Conservation (phyloP, 2,113 vertebrate genomes). For the Myrmophylax atrothorax region DNA sequence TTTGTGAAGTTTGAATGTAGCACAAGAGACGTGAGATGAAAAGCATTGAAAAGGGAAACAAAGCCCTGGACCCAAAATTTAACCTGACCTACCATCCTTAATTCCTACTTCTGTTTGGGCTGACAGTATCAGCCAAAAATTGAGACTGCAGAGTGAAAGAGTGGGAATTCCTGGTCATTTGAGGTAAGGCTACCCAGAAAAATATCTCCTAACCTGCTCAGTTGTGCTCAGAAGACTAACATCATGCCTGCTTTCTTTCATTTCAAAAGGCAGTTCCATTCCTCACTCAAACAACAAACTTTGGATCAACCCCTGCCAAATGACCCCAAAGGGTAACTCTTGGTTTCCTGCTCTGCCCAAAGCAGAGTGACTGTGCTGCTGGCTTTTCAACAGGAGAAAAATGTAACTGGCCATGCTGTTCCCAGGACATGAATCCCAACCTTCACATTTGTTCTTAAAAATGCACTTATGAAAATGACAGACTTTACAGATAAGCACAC, state of each 20-base stretch:
- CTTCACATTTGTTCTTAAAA: background rate
- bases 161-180: background rate
- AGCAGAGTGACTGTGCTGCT: background rate
- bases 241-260: background rate
- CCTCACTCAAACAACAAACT: background rate
- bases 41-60: background rate
- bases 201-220: background rate
- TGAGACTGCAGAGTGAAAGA: background rate
- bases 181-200: background rate
- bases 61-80: background rate
- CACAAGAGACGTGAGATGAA: constrained; percentile 26
- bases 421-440: background rate
- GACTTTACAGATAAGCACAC: constrained; percentile 43
- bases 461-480: background rate
- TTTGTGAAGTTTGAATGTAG: background rate
- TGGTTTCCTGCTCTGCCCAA: background rate
- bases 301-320: background rate
- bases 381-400: constrained; percentile 57
- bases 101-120: background rate
- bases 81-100: background rate
- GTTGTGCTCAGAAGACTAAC: background rate
- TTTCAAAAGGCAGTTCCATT: background rate
- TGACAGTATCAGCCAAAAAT: background rate
- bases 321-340: background rate
- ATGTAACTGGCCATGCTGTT: constrained; percentile 25